Evolutionary conservation across 2,888 invertebrate genomes (phyloP).

Genomic region (Notodonta ziczac): DNA sequence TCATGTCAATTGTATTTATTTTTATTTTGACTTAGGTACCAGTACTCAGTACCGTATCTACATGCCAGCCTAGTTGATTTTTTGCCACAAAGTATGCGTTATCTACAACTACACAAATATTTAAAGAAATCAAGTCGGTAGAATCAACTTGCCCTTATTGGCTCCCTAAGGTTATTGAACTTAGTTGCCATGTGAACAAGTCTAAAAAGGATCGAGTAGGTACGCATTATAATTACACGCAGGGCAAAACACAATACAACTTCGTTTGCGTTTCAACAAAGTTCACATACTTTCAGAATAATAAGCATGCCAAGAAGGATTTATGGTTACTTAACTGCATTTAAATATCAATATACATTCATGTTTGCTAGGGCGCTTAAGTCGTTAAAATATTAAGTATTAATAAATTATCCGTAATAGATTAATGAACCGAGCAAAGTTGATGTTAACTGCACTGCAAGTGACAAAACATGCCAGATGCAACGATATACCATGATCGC

Average conservation of each 20-base stretch:
- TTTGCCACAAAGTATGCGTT: slow-evolving; percentile 25
- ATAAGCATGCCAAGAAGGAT: neutral
- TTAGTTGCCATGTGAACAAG: slow-evolving; percentile 29
- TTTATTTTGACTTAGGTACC: slow-evolving; percentile 4
- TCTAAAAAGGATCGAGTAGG: slow-evolving; percentile 19
- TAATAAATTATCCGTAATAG: neutral
- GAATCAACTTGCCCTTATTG: slow-evolving; percentile 19
- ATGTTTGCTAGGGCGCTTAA: neutral
- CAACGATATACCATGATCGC: too few relatives aligned
- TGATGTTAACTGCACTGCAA: neutral
- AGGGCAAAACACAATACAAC: neutral
- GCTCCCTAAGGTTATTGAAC: slow-evolving; percentile 39
- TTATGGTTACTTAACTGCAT: too few relatives aligned
- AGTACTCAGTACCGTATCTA: slow-evolving; percentile 12
- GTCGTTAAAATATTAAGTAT: neutral
- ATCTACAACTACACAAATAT: slow-evolving; percentile 9
- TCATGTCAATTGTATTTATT: neutral
- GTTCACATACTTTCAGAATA: neutral
- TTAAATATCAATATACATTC: neutral
- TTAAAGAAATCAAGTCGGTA: slow-evolving; percentile 16
- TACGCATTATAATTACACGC: neutral
- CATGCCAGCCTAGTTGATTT: slow-evolving; percentile 8
- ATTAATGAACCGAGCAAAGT: neutral
- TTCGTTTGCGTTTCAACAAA: slow-evolving; percentile 10
- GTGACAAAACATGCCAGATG: neutral